Evolutionary conservation across 2,113 vertebrate genomes (phyloP), one percentile per base, ranked within the genome.

Genomic region (Eidolon helvum): DNA sequence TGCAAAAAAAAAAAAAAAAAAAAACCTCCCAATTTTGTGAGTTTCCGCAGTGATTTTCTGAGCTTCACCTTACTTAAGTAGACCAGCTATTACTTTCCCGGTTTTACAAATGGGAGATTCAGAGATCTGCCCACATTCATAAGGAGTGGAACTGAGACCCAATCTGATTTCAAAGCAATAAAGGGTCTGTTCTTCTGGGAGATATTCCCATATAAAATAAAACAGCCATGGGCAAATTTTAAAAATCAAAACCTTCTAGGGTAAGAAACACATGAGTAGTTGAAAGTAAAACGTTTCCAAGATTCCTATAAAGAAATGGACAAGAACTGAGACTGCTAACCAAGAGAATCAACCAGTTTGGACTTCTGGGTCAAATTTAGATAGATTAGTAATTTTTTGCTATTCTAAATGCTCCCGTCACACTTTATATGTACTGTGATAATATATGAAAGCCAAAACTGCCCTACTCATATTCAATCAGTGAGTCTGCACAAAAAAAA

Each of bases 231-330:
- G 26, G n/a, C 22, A 91, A 68, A 89, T 43, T 83, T 72, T 9
- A 30, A 50, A 72, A 38, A 86, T 74, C 7, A 86, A 74, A 65
- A 38, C 9, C 10, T 59, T 83, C 53, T 93, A 65, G n/a, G 26
- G 53, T 92, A 40, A 59, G 89, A 97, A 88, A 59, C 35, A 89
- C 93, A 43, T 86, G 40, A 89, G n/a, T 33, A 69, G 24, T 35
- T 78, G 74, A 88, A 78, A 94, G 65, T n/a, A 93, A 91, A 91
- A 79, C 59, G 66, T 75, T 96, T 96, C 61, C 3, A 35, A 66
- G 9, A 71, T 90, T 95, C 43, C 78, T 92, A 43, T 66, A 89
- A 93, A 74, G 35, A 55, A 30, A 68, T 7, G 48, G 59, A 83
- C 5, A 74, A 87, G 35, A 79, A 11, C 28, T 78, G 61, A 80